Base-by-base conservation (phyloP, 2,113 vertebrate species). In the Cynoglossus semilaevis region DNA sequence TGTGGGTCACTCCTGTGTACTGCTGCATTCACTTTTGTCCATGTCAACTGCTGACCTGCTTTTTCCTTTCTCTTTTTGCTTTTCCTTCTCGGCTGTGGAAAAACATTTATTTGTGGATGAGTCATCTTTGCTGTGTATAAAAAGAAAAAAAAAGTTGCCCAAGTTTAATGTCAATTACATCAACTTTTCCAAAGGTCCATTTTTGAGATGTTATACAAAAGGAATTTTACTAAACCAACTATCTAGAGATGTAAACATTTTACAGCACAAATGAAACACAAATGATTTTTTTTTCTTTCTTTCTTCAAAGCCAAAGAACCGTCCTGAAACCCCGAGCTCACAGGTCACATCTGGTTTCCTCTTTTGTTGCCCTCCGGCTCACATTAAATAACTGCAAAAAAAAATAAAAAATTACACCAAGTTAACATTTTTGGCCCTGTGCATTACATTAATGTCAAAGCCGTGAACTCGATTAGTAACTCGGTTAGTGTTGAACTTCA, bases 31-130 rank as follows among this genome's bases (percentile, higher is more conserved):
- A 45, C 78, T 85, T 88, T 87, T 64, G 72, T 87, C 77, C 84
- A 67, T 83, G 82, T 86, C 87, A 87, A 77, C 85, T 83, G 67
- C 79, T 88, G 87, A 89, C 87, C 87, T 85, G 87, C 63, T 89
- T 88, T 86, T 77, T 17, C 70, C 71, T 77, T 60, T 71, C 61
- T 68, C 55, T 67, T 69, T 69, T 51, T 63, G 41, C 37, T 51
- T 73, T n/a, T 15, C 60, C 58, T 72, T 50, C 60, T 71, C 49
- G 58, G 63, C 77, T 70, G 79, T 75, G 77, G 74, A 76, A 84
- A 83, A 80, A 74, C 85, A 81, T 84, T 86, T 85, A 83, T 74
- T 59, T 81, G 60, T 72, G 66, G 76, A 79, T 77, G 61, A 84
- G 76, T 82, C 74, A 77, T 74, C 72, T 66, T 65, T 59, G 19